Percentiles rank a stretch among this genome's conserved stretches.
Evolutionary conservation across 2,888 invertebrate genomes (phyloP).

Genomic region (Empis stercorea): DNA sequence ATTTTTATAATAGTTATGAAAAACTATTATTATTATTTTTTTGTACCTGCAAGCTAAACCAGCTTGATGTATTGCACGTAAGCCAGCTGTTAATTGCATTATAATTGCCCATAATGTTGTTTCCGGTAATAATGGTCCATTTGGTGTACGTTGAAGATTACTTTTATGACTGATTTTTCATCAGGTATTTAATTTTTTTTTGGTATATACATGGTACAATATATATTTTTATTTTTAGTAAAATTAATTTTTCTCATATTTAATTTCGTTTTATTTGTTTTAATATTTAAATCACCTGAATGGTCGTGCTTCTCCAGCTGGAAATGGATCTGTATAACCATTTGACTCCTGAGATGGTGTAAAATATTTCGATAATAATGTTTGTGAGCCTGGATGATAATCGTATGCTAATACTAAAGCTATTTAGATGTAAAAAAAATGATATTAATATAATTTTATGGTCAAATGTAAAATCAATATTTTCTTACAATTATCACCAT

Average conservation of each 20-base stretch:
- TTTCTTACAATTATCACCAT: constrained; percentile 85
- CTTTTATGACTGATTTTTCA: constrained; percentile 32
- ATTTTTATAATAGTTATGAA: too few species aligned
- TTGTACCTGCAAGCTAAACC: constrained; percentile 48
- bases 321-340: constrained; percentile 66
- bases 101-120: constrained; percentile 89
- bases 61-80: constrained; percentile 76
- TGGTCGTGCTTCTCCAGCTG: constrained; percentile 54
- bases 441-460: too few species aligned
- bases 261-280: too few species aligned
- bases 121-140: constrained; percentile 71
- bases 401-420: constrained; percentile 95
- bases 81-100: constrained; percentile 86
- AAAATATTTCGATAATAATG: constrained; percentile 76
- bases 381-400: constrained; percentile 84
- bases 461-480: too few species aligned
- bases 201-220: neutral
- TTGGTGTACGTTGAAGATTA: constrained; percentile 40
- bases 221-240: too few species aligned
- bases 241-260: too few species aligned
- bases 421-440: constrained; percentile 10
- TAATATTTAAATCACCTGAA: constrained; percentile 30
- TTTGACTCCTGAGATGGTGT: constrained; percentile 44
- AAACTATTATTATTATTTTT: too few species aligned
- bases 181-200: constrained; percentile 3